Evolutionary conservation across 2,888 invertebrate genomes (phyloP).

Genomic region (Phragmatobia fuliginosa): DNA sequence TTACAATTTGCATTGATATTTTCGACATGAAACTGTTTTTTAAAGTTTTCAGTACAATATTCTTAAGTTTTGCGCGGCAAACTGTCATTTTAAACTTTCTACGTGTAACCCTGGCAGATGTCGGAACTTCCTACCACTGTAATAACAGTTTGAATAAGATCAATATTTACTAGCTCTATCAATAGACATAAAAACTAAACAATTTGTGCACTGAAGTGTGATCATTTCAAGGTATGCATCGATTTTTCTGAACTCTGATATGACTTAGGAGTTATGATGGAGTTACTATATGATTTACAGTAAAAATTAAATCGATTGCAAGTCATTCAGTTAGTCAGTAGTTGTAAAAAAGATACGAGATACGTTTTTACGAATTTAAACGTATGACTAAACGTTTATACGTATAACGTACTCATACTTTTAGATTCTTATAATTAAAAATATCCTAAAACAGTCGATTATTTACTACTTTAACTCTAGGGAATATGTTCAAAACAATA

Average conservation of each 20-base stretch:
- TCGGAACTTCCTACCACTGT: neutral
- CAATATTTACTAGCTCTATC: slow-evolving; percentile 12
- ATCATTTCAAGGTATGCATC: slow-evolving; percentile 5
- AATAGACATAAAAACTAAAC: neutral
- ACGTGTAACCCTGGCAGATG: slow-evolving; percentile 12
- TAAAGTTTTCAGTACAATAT: neutral
- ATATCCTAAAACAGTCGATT: neutral
- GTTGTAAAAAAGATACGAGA: too few relatives aligned
- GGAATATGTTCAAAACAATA: neutral
- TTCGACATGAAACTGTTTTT: neutral
- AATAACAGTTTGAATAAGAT: slow-evolving; percentile 5
- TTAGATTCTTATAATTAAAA: too few relatives aligned
- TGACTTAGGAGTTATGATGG: neutral
- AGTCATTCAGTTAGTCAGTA: too few relatives aligned
- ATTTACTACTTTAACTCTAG: neutral
- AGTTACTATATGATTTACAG: too few relatives aligned
- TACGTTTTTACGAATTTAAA: too few relatives aligned
- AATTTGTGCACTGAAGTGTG: slow-evolving; percentile 5
- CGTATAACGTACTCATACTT: too few relatives aligned
- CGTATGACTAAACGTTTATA: too few relatives aligned
- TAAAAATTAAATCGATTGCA: too few relatives aligned
- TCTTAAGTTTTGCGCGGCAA: neutral
- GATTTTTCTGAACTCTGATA: neutral
- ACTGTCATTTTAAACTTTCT: neutral
- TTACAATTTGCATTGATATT: too few relatives aligned